Base-by-base conservation (phyloP, 2,797 vertebrate genomes). In the Potorous gilbertii region DNA sequence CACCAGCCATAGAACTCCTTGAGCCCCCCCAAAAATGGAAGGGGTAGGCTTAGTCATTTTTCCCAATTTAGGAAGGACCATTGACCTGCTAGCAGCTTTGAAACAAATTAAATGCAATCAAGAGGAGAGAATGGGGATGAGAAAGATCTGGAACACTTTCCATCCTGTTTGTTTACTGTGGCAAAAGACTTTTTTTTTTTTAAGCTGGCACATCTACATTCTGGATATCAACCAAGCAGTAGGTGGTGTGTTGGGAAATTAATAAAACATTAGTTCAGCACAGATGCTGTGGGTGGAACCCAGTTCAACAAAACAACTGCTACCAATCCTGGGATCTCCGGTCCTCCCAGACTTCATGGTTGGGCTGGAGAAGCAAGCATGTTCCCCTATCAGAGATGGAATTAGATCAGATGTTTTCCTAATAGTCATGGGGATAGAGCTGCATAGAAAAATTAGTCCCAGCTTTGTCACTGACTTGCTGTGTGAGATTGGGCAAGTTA, bases 21-120 rank as follows among this genome's bases (percentile, higher is more conserved):
- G 28, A 87, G 40, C 2, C 74, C 40, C 21, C 40, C 40, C 11
- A 87, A 87, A 87, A 10, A 46, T 40, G 1, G 14, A 87, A 87
- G 40, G 40, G 40, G 9, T 10, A 46, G 24, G 74, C 74, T 87
- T 81, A 81, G 21, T 87, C 40, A 96, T 97, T 95, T 98, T 92
- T 96, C 94, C 95, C 91, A 93, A 97, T 90, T 96, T 97, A 91
- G 93, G 66, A 96, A 98, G 97, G 97, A 94, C 56, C 94, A 97
- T 59, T 94, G 91, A 93, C 87, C 96, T 98, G 74, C 96, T 94
- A 96, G 95, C 92, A 96, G 92, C 90, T 97, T 94, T 95, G 89
- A 92, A 96, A 96, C 96, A 96, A 98, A 96, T 94, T 4, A 94
- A 95, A 93, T 96, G 95, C 93, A 93, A 91, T 91, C 92, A 96